Percentiles rank a stretch among this genome's conserved stretches.
phyloP scores from a whole-genome alignment of 1,140 invertebrate species.

The Rhopalosiphum maidis region DNA sequence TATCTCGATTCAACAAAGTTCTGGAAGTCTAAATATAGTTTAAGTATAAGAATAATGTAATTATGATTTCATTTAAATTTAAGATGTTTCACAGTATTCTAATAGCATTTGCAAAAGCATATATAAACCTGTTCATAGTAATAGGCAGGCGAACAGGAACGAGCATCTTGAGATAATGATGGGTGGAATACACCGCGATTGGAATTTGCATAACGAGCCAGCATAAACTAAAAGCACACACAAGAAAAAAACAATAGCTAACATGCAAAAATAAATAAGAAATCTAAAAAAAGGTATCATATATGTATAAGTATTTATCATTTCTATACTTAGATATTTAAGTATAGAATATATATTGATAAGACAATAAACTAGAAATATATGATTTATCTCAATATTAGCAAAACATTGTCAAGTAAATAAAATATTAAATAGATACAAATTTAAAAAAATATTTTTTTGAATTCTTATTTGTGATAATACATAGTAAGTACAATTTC shows the following conservation, averaged over 20 bases:
- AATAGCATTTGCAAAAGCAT: constrained; percentile 30
- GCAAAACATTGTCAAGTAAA: not conserved
- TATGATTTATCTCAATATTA: not conserved
- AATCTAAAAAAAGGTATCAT: constrained; percentile 25
- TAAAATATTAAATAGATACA: not conserved
- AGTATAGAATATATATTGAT: not conserved
- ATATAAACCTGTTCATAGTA: constrained; percentile 51
- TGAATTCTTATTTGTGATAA: no score
- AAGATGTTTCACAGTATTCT: not conserved
- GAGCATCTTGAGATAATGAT: constrained; percentile 52
- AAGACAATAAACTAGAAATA: not conserved
- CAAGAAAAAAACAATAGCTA: constrained; percentile 47
- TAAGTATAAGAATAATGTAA: not conserved
- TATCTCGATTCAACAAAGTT: constrained; percentile 61
- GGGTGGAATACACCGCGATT: constrained; percentile 37
- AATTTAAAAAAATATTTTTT: not conserved
- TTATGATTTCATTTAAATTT: not conserved
- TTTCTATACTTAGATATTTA: not conserved
- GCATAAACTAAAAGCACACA: constrained; percentile 55
- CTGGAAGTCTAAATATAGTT: constrained; percentile 60
- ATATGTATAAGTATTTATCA: not conserved
- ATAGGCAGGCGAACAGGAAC: constrained; percentile 42
- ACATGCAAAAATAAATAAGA: constrained; percentile 13
- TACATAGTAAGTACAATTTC: no score
- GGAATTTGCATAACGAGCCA: constrained; percentile 48